Evolutionary conservation across 2,113 vertebrate genomes (phyloP).

Genomic region (Oncorhynchus mykiss): DNA sequence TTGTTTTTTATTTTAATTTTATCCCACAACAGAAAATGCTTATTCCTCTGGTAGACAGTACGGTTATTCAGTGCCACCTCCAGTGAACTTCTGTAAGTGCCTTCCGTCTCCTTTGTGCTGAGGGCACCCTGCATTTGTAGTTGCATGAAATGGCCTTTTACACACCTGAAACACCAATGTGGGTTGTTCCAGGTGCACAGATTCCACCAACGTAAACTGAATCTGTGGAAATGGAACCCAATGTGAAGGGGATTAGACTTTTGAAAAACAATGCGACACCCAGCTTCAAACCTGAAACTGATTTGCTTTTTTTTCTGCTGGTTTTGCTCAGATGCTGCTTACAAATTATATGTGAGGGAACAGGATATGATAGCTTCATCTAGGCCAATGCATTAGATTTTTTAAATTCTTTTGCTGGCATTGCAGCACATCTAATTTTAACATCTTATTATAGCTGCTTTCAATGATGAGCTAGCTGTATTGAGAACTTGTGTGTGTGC

Average conservation of each 20-base stretch:
- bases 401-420: constrained; percentile 25
- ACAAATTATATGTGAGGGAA: constrained; percentile 11
- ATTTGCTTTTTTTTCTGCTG: constrained; percentile 50
- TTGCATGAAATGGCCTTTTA: constrained; percentile 72
- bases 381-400: not conserved
- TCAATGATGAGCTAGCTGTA: too few species aligned
- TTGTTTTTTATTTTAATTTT: constrained; percentile 58
- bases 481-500: not conserved
- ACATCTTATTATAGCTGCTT: not conserved
- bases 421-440: not conserved
- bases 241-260: not conserved
- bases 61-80: constrained; percentile 78
- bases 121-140: constrained; percentile 70
- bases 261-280: not conserved
- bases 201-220: constrained; percentile 13
- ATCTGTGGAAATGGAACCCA: not conserved
- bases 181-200: constrained; percentile 4
- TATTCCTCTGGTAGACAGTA: constrained; percentile 79
- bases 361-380: not conserved
- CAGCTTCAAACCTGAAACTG: constrained; percentile 25
- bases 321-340: constrained; percentile 34
- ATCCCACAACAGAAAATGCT: constrained; percentile 78
- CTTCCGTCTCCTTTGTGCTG: constrained; percentile 74
- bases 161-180: constrained; percentile 46
- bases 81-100: constrained; percentile 79